Evolutionary conservation across 53 echinoderm and acorn worm species (phyloP).

Genomic region (Zoroaster sp.): DNA sequence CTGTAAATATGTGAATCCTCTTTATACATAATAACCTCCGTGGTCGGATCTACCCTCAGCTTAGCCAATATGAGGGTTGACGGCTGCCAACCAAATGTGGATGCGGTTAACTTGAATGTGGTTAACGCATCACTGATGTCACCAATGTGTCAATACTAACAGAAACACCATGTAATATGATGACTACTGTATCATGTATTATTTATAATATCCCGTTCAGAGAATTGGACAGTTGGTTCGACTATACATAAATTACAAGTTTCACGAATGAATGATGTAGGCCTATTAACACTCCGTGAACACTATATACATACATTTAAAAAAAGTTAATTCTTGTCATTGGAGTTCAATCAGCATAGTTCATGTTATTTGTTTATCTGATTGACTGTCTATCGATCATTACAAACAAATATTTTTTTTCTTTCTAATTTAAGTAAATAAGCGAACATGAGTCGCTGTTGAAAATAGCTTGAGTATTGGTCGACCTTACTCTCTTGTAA

Average conservation of each 20-base stretch:
- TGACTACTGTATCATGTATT: not conserved
- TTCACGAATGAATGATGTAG: not conserved
- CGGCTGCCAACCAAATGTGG: not conserved
- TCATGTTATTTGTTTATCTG: too few species aligned
- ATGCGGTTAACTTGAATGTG: too few species aligned
- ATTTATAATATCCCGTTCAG: not conserved
- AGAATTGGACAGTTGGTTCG: not conserved
- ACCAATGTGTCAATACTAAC: not conserved
- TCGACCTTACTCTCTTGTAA: too few species aligned
- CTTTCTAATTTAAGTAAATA: not conserved
- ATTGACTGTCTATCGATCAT: too few species aligned
- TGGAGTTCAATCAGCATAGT: too few species aligned
- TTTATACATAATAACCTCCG: conserved; percentile 2
- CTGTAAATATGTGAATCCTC: conserved; percentile 36
- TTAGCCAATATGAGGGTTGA: not conserved
- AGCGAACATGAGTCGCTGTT: too few species aligned
- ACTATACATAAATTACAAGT: not conserved
- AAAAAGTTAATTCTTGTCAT: too few species aligned
- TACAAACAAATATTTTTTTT: not conserved
- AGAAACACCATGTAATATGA: not conserved
- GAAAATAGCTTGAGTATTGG: too few species aligned
- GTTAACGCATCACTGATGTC: not conserved
- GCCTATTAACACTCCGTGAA: not conserved
- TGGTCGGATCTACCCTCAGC: not conserved
- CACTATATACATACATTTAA: not conserved